Evolutionary conservation across 1,140 invertebrate species (phyloP).

Genomic region (Ganaspis sp.): DNA sequence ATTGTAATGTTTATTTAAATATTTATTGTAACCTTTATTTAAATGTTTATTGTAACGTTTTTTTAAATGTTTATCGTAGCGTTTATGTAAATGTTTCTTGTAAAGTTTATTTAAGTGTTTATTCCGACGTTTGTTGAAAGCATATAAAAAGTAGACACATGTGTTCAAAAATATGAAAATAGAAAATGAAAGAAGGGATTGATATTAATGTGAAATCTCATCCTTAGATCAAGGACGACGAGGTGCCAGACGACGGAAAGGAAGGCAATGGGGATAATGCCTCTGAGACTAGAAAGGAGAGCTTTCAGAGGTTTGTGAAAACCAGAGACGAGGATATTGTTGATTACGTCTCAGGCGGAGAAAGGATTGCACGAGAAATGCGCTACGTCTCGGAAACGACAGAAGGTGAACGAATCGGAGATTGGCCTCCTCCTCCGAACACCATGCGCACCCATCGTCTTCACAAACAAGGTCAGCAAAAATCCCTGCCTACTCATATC

Average conservation of each 20-base stretch:
- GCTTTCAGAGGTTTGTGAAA: conserved; percentile 75
- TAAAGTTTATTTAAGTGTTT: too few relatives aligned
- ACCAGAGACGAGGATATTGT: conserved; percentile 83
- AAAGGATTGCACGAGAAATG: conserved; percentile 85
- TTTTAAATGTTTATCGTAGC: too few relatives aligned
- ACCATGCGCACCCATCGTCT: conserved; percentile 63
- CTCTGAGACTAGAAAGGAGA: conserved; percentile 76
- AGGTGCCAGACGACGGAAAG: conserved; percentile 81
- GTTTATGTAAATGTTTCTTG: too few relatives aligned
- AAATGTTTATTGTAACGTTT: too few relatives aligned
- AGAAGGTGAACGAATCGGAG: conserved; percentile 78
- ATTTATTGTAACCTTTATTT: too few relatives aligned
- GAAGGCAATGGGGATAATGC: conserved; percentile 71
- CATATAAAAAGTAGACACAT: background rate
- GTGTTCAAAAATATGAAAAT: background rate
- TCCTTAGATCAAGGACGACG: conserved; percentile 83
- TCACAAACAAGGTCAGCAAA: conserved; percentile 52
- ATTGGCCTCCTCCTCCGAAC: conserved; percentile 64
- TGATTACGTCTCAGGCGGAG: conserved; percentile 85
- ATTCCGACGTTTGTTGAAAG: too few relatives aligned
- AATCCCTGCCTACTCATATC: background rate
- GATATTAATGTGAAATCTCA: background rate
- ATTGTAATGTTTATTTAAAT: too few relatives aligned
- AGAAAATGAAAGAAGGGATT: background rate
- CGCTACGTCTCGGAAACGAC: conserved; percentile 86